Evolutionary conservation across 2,113 vertebrate genomes (phyloP).

Genomic region (Danio rerio): GRCz12tu NC_133180.1:33916001-33916500

Average conservation of each 20-base stretch:
- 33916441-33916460: too few relatives aligned
- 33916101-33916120: slow-evolving; percentile 72
- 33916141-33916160: slow-evolving; percentile 71
- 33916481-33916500: too few relatives aligned
- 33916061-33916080: slow-evolving; percentile 89
- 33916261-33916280: background rate
- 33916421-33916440: too few relatives aligned
- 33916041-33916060: slow-evolving; percentile 90
- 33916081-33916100: slow-evolving; percentile 79
- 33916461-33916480: too few relatives aligned
- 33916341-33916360: background rate
- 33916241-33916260: background rate
- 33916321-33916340: background rate
- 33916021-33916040: slow-evolving; percentile 95
- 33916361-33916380: background rate
- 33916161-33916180: slow-evolving; percentile 80
- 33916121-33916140: slow-evolving; percentile 69
- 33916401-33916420: too few relatives aligned
- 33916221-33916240: slow-evolving; percentile 33
- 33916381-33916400: too few relatives aligned
- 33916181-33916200: slow-evolving; percentile 79
- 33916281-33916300: background rate
- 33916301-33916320: slow-evolving; percentile 5
- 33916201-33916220: slow-evolving; percentile 57
- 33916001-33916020: slow-evolving; percentile 73